Base-by-base conservation (phyloP, 2,888 invertebrate genomes). In the Diabrotica balteata region DNA sequence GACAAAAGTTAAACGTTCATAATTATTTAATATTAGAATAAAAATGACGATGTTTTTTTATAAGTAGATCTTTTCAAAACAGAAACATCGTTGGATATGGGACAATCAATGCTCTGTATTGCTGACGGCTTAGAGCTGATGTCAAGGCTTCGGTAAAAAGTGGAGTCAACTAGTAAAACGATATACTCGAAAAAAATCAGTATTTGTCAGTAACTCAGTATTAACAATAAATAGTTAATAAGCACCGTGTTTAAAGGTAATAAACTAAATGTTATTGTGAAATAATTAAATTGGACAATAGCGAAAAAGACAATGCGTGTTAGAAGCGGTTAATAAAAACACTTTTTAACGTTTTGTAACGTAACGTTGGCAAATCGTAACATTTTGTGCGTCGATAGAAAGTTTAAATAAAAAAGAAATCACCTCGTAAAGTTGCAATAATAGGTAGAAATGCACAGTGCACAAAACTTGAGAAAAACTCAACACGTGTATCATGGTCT, bases 201-300 rank as follows among this genome's bases (percentile, higher is more conserved):
- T 75, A 76, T 78, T 78, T 78, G 76, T 77, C 77, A 77, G 76
- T 76, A 76, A 79, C 73, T 72, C 74, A 76, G 62, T 72, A 77
- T 77, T 75, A 76, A 77, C 77, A 78, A 80, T 78, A 78, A 77
- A 73, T 78, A 77, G 75, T 72, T 73, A 73, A 73, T 74, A 73
- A 71, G 75, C 74, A 75, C 73, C 78, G 78, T 79, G 78, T 75
- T 78, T 74, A 75, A 72, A 74, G 74, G 65, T 73, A 74, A 73
- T 52, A 70, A 69, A 65, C 75, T 81, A 80, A 78, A 80, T 81
- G 81, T 80, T 82, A 80, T 80, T 82, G 82, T 81, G 80, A 78
- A 74, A 76, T 10, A 9, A 47, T 47, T 47, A 47, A 80, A 64
- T 54, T 62, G 67, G 65, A 67, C 67, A 69, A 66, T 65, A 67